Conservation (phyloP, 1,140 invertebrate species). For the Drosophila kepulauana region DNA sequence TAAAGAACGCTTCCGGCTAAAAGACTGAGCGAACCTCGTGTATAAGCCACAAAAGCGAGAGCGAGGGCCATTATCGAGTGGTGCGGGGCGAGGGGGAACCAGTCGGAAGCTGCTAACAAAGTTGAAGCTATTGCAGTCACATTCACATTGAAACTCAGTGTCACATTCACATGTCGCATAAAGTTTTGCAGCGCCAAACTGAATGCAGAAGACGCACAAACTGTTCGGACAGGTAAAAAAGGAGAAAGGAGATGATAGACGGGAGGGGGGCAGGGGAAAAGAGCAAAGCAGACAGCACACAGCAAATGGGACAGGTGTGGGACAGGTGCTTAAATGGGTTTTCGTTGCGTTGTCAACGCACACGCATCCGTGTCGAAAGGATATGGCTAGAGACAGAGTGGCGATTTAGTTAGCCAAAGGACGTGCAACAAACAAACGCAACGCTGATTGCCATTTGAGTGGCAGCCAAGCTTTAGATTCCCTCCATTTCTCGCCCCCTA, state of each 20-base stretch:
- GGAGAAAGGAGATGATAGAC: not conserved
- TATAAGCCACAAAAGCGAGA: conserved; percentile 35
- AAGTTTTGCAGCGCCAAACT: conserved; percentile 24
- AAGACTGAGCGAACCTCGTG: conserved; percentile 9
- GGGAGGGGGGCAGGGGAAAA: not conserved
- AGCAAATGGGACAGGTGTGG: not conserved
- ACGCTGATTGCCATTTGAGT: conserved; percentile 49
- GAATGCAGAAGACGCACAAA: conserved; percentile 12
- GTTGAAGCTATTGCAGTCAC: conserved; percentile 50
- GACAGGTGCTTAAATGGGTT: conserved; percentile 66
- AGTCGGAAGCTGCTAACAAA: conserved; percentile 71
- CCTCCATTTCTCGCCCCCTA: not conserved
- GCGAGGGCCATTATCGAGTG: conserved; percentile 27
- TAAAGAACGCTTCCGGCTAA: conserved; percentile 73
- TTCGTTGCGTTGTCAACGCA: conserved; percentile 38
- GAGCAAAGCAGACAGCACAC: not conserved
- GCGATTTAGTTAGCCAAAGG: conserved; percentile 33
- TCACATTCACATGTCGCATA: not conserved
- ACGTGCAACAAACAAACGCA: conserved; percentile 47
- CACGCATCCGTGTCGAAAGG: conserved; percentile 23
- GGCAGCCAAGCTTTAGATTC: conserved; percentile 15
- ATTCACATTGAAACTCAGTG: not conserved
- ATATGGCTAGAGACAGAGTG: not conserved
- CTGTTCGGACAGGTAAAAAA: not conserved
- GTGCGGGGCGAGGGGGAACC: too few species aligned